Conservation (phyloP, 1,140 invertebrate genomes). For the Bombus ignitus region DNA sequence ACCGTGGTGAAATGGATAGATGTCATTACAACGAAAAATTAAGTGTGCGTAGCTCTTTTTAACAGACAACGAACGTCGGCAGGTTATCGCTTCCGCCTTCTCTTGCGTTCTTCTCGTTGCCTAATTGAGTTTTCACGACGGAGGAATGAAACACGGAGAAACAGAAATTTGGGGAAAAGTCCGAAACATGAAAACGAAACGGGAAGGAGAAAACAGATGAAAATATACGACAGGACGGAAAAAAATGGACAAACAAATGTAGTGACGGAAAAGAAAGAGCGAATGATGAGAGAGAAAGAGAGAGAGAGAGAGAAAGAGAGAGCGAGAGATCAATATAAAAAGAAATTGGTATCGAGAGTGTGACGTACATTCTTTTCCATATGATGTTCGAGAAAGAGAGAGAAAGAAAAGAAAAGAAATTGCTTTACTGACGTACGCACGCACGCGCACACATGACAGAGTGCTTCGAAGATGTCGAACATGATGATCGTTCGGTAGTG, state of each 20-base stretch:
- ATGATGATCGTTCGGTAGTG: slow-evolving; percentile 75
- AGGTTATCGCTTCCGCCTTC: slow-evolving; percentile 68
- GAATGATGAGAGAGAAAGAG: slow-evolving; percentile 19
- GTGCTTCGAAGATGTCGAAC: slow-evolving; percentile 78
- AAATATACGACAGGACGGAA: slow-evolving; percentile 35
- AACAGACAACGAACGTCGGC: slow-evolving; percentile 59
- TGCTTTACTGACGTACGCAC: slow-evolving; percentile 29
- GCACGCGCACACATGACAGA: slow-evolving; percentile 67
- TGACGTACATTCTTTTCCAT: slow-evolving; percentile 61
- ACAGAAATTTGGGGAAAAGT: neutral
- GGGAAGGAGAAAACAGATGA: slow-evolving; percentile 26
- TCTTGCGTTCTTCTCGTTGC: slow-evolving; percentile 68
- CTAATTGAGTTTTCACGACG: slow-evolving; percentile 23
- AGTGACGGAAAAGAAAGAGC: slow-evolving; percentile 27
- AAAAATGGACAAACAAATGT: slow-evolving; percentile 51
- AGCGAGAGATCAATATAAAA: slow-evolving; percentile 37
- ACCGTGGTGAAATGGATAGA: slow-evolving; percentile 37
- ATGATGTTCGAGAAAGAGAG: slow-evolving; percentile 23
- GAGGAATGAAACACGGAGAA: neutral
- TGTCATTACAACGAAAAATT: neutral
- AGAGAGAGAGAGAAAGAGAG: slow-evolving; percentile 9
- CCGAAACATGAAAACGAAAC: slow-evolving; percentile 19
- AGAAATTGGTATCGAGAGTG: slow-evolving; percentile 45
- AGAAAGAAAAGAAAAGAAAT: slow-evolving; percentile 39
- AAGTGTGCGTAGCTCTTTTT: slow-evolving; percentile 27